These are phyloP conservation scores for Brenthis daphne DNA, from an alignment of 2,888 invertebrate species.

Conservation along the genomic window DNA sequence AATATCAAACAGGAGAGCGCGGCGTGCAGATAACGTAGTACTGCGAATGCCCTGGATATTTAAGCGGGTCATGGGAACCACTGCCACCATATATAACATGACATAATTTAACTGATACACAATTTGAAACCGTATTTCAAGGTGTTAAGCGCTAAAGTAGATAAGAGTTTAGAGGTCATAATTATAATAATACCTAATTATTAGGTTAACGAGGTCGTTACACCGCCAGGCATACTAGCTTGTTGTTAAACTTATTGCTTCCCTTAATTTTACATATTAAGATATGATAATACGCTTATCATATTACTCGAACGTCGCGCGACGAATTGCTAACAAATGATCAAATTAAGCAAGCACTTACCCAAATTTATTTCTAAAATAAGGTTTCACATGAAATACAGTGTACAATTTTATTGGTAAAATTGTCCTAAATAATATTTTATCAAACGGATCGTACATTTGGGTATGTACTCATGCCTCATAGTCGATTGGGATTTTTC, in stretches of 20 bases:
- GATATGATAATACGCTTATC: conserved; percentile 4
- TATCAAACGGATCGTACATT: neutral
- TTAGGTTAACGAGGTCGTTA: conserved; percentile 28
- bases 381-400: conserved; percentile 2
- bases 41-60: conserved; percentile 48
- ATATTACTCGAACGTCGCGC: conserved; percentile 7
- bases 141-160: conserved; percentile 8
- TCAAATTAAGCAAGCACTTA: conserved; percentile 16
- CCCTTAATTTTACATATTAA: neutral
- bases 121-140: conserved; percentile 18
- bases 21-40: conserved; percentile 51
- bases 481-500: neutral
- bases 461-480: neutral
- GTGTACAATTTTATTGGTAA: too few relatives aligned
- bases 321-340: neutral
- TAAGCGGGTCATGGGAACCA: conserved; percentile 60
- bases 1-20: conserved; percentile 25
- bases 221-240: neutral
- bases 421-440: too few relatives aligned
- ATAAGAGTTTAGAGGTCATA: conserved; percentile 6
- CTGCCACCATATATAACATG: conserved; percentile 47
- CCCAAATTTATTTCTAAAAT: conserved; percentile 13
- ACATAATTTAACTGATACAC: conserved; percentile 49
- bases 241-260: neutral
- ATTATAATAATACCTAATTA: conserved; percentile 27